Evolutionary conservation across 2,888 invertebrate genomes (phyloP), one percentile per base, ranked within the genome.

Genomic region (Acanthosepion esculentum): DNA sequence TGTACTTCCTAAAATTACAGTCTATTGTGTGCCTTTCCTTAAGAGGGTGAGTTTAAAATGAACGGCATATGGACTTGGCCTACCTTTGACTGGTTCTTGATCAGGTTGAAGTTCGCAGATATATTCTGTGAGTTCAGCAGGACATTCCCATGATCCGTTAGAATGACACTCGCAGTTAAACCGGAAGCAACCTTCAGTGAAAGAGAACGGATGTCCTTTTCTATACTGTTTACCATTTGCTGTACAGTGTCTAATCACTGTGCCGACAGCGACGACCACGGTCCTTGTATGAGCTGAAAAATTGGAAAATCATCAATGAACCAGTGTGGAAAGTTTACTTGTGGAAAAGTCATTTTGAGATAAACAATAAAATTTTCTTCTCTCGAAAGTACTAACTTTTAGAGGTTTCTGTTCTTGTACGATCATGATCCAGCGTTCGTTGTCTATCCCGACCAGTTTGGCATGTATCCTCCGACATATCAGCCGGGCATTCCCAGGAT

Each of bases 61-160:
- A 41, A 2, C 41, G 41, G 41, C 41, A 41, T 41, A 41, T 41
- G 2, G 41, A 41, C 3, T 41, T 41, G 41, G 41, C 41, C 41
- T 41, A 50, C 50, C 50, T 50, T 15, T 50, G 50, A 48, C 93
- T 15, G 48, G 6, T 48, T 4, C 6, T 48, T 93, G n/a, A 26
- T n/a, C 53, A 7, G 93, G 48, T 6, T 50, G 50, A 48, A 48
- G 48, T n/a, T 18, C 10, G 18, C 93, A 93, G 29, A 48, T 53
- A 15, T 93, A 93, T 53, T 48, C n/a, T 3, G 93, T 53, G 7
- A 20, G 26, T n/a, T 48, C 48, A 0, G 95, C 95, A 20, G 96
- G 95, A 95, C 96, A 96, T 26, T 95, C 95, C 91, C 95, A 95
- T 23, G 95, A 95, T 55, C 96, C 96, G 92, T 96, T 95, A 93